phyloP scores from a whole-genome alignment of 1,140 invertebrate species.

The Heliothis subflexa region DNA sequence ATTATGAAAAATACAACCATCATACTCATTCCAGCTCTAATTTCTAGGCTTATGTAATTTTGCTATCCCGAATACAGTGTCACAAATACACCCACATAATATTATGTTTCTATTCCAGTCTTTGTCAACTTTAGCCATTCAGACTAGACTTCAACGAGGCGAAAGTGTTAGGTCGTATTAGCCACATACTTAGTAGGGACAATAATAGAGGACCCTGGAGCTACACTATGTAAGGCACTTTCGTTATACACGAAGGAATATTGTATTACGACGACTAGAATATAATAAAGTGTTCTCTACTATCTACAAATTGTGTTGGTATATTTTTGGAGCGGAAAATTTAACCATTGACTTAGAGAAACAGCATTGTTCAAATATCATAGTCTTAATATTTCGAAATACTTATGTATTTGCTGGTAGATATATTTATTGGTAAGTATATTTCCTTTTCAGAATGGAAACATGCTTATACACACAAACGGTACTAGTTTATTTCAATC shows the following conservation, averaged over 20 bases:
- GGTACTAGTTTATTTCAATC: not conserved
- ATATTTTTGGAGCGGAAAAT: not conserved
- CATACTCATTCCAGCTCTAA: too few relatives aligned
- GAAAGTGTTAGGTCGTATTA: not conserved
- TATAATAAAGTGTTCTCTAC: not conserved
- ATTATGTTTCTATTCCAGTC: not conserved
- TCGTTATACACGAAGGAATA: not conserved
- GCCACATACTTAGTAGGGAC: not conserved
- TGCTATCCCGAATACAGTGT: too few relatives aligned
- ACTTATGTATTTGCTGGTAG: too few relatives aligned
- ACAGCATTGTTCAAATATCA: not conserved
- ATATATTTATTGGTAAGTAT: too few relatives aligned
- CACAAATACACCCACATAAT: too few relatives aligned
- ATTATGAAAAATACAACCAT: too few relatives aligned
- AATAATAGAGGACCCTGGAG: not conserved
- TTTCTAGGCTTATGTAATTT: too few relatives aligned
- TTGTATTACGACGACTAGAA: constrained; percentile 1
- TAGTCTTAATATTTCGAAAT: too few relatives aligned
- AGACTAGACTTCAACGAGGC: not conserved
- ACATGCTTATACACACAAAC: not conserved
- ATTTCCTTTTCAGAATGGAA: not conserved
- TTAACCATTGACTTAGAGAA: not conserved
- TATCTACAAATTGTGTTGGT: not conserved
- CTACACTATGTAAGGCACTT: not conserved
- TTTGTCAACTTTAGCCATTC: not conserved